Conservation (phyloP, 1,140 invertebrate species). For the Drosophila teissieri region DNA sequence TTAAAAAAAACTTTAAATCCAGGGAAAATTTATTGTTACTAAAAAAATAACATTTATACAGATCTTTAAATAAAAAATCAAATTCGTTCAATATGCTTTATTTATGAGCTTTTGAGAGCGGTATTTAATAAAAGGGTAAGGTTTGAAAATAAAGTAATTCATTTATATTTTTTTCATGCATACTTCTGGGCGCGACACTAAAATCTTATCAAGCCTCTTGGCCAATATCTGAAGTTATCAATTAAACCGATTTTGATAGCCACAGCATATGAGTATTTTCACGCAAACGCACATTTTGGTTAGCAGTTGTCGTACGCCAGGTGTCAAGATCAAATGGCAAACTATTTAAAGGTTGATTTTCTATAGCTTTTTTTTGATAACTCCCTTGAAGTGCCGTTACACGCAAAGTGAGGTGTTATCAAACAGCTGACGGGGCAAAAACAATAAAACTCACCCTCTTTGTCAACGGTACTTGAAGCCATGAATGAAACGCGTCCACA, state of each 20-base stretch:
- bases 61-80: no score
- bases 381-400: constrained; percentile 16
- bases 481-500: constrained; percentile 60
- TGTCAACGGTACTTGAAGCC: constrained; percentile 22
- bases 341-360: constrained; percentile 7
- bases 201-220: constrained; percentile 33
- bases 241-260: constrained; percentile 24
- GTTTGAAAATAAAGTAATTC: no score
- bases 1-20: no score
- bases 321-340: constrained; percentile 6
- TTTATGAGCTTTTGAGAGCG: no score
- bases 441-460: constrained; percentile 29
- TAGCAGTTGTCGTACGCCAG: constrained; percentile 23
- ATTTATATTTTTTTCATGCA: background rate
- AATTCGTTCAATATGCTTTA: no score
- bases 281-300: constrained; percentile 16
- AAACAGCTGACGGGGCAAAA: constrained; percentile 45
- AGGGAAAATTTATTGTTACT: no score
- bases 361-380: constrained; percentile 3
- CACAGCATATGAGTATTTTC: constrained; percentile 27
- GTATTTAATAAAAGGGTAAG: no score
- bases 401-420: constrained; percentile 31
- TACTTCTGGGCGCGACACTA: constrained; percentile 1
- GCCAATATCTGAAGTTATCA: constrained; percentile 38
- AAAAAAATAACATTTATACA: background rate